These are phyloP conservation scores for Operophtera brumata DNA, from an alignment of 2,888 invertebrate genomes.

Conservation along the genomic window DNA sequence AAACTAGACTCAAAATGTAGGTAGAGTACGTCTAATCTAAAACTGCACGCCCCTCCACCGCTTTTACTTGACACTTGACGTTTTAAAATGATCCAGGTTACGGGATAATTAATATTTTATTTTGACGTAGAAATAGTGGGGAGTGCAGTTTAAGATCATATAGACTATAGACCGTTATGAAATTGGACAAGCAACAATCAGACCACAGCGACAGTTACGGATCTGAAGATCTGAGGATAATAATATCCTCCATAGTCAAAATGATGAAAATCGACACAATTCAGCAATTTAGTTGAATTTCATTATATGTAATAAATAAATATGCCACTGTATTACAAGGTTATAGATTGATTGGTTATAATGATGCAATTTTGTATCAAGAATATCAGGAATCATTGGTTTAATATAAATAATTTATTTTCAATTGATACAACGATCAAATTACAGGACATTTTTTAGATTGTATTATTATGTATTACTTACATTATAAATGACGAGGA, in stretches of 20 bases:
- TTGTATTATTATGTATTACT: slow-evolving; percentile 5
- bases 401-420: background rate
- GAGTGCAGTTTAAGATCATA: no score
- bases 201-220: no score
- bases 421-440: background rate
- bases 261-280: background rate
- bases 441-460: background rate
- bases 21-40: no score
- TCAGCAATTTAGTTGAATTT: background rate
- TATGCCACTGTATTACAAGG: background rate
- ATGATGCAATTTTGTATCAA: background rate
- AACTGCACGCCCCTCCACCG: no score
- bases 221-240: no score
- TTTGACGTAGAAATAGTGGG: no score
- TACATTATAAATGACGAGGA: slow-evolving; percentile 22
- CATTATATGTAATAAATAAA: background rate
- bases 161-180: no score
- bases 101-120: no score
- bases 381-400: background rate
- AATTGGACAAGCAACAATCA: background rate
- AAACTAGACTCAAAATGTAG: no score
- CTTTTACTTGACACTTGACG: no score
- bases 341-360: background rate
- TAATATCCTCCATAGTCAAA: background rate
- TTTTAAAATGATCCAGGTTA: no score